A percentile compares a stretch with the other conserved stretches of the same genome.
Evolutionary conservation across 2,797 vertebrate genomes (phyloP).

Genomic region (Eleutherodactylus coqui): DNA sequence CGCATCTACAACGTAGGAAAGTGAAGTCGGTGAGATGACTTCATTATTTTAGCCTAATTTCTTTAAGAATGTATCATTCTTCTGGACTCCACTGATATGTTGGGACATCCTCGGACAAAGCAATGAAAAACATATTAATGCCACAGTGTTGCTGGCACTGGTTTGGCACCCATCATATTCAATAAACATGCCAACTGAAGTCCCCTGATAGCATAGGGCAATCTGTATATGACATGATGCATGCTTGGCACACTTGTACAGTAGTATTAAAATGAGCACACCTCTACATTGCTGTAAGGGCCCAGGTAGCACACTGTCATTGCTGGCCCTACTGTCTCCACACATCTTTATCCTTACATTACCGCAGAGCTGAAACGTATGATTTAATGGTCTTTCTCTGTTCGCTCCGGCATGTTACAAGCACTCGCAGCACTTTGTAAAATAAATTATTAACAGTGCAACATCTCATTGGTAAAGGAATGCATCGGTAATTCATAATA

Average conservation of each 20-base stretch:
- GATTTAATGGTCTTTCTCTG: conserved; percentile 37
- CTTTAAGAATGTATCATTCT: no score
- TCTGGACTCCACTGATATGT: no score
- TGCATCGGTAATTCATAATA: conserved; percentile 41
- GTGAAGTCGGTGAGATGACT: no score
- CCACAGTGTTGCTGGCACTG: no score
- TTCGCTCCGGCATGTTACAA: conserved; percentile 11
- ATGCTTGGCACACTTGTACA: neutral
- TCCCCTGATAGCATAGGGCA: no score
- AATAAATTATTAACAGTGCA: conserved; percentile 54
- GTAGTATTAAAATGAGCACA: neutral
- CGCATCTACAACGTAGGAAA: no score
- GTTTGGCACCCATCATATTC: no score
- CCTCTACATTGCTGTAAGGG: conserved; percentile 5
- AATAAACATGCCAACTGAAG: no score
- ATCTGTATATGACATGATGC: no score
- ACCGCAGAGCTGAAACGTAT: conserved; percentile 24
- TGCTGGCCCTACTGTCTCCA: neutral
- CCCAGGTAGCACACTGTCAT: neutral
- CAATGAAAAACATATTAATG: no score
- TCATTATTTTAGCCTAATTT: no score
- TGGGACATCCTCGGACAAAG: no score
- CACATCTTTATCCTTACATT: conserved; percentile 14
- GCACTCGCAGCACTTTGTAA: conserved; percentile 41
- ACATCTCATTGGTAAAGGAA: conserved; percentile 32